phyloP scores from a whole-genome alignment of 2,113 vertebrate species.

The Aix galericulata region DNA sequence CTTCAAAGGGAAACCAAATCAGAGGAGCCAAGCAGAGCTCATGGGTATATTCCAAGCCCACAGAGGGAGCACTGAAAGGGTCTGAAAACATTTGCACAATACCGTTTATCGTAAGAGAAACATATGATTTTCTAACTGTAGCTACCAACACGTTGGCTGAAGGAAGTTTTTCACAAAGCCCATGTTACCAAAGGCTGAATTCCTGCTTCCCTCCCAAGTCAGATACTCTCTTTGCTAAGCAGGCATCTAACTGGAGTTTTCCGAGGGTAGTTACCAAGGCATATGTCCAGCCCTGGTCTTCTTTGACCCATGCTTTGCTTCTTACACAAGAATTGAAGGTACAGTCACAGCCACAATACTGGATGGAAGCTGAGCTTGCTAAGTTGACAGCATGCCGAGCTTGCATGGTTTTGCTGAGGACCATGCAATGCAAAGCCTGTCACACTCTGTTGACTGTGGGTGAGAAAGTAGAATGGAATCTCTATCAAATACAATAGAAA shows the following conservation, averaged over 20 bases:
- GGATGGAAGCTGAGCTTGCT: neutral
- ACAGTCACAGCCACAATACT: neutral
- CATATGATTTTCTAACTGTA: constrained; percentile 27
- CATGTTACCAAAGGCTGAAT: neutral
- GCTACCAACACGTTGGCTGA: neutral
- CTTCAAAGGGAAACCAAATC: constrained; percentile 46
- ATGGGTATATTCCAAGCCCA: constrained; percentile 45
- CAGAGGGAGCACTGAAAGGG: constrained; percentile 11
- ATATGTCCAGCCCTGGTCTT: neutral
- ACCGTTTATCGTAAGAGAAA: neutral
- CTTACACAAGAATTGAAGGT: neutral
- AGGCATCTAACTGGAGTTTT: neutral
- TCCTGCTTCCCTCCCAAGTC: neutral
- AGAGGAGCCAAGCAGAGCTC: constrained; percentile 30
- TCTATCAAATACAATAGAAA: constrained; percentile 13
- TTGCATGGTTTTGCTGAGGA: neutral
- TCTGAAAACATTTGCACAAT: constrained; percentile 40
- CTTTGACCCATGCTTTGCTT: neutral
- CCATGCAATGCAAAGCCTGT: neutral
- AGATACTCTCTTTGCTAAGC: neutral
- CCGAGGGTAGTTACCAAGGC: neutral
- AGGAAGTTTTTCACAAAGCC: neutral
- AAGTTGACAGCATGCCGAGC: neutral
- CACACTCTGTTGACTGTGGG: neutral
- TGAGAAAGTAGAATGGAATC: neutral